A percentile compares a stretch with the other conserved stretches of the same genome.
phyloP scores from a whole-genome alignment of 2,888 invertebrate species.

The Stegana nigrithorax region DNA sequence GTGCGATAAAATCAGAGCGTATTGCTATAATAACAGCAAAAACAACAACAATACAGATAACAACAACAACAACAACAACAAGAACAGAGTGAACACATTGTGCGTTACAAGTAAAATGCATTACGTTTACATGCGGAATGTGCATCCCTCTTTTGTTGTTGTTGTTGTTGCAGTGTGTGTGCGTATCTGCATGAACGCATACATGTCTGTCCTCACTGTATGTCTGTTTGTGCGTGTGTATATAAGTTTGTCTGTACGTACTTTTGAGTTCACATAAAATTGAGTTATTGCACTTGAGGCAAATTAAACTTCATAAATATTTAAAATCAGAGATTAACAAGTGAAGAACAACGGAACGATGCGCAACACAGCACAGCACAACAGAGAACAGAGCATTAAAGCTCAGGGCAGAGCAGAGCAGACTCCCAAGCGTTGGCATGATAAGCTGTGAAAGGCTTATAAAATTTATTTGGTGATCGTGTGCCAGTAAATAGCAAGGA shows the following conservation, averaged over 20 bases:
- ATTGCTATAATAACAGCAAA: conserved; percentile 26
- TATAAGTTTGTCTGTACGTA: conserved; percentile 30
- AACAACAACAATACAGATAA: conserved; percentile 21
- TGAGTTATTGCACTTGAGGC: conserved; percentile 67
- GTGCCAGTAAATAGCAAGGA: too few relatives aligned
- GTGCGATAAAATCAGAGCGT: conserved; percentile 29
- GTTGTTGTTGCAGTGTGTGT: too few relatives aligned
- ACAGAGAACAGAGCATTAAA: too few relatives aligned
- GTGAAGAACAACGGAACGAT: conserved; percentile 14
- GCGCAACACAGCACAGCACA: background rate
- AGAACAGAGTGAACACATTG: conserved; percentile 14
- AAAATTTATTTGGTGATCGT: too few relatives aligned
- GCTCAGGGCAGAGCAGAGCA: too few relatives aligned
- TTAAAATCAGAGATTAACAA: conserved; percentile 67
- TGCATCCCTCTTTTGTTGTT: too few relatives aligned
- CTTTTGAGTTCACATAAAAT: conserved; percentile 61
- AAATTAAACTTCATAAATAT: conserved; percentile 68
- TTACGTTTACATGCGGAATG: background rate
- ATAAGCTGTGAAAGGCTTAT: too few relatives aligned
- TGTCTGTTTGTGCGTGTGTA: conserved; percentile 7
- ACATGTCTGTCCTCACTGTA: background rate
- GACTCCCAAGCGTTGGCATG: too few relatives aligned
- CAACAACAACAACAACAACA: conserved; percentile 27
- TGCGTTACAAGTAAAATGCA: conserved; percentile 15
- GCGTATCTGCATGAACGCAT: background rate